phyloP scores from a whole-genome alignment of 2,113 vertebrate genomes.

The Corvus hawaiiensis region DNA sequence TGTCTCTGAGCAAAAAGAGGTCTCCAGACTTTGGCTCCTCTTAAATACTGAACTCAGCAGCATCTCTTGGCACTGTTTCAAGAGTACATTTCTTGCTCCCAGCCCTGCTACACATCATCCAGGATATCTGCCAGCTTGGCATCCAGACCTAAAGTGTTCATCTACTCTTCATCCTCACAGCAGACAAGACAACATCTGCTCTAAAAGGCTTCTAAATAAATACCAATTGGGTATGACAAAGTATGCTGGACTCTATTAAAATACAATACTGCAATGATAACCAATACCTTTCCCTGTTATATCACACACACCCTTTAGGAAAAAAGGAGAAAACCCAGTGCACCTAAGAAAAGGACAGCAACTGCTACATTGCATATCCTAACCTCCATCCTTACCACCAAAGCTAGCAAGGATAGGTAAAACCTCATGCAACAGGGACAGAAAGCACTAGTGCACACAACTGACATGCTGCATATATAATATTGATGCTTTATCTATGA shows the following conservation, averaged over 20 bases:
- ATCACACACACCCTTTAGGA: neutral
- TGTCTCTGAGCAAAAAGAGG: conserved; percentile 1
- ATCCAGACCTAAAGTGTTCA: neutral
- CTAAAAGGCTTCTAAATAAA: neutral
- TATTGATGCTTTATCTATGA: neutral
- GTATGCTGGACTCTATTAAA: neutral
- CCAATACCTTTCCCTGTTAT: neutral
- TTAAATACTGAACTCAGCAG: neutral
- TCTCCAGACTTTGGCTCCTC: neutral
- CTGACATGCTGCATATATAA: neutral
- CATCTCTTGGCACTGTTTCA: neutral
- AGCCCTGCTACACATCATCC: neutral
- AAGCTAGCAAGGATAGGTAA: neutral
- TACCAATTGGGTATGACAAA: neutral
- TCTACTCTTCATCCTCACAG: neutral
- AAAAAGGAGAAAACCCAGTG: neutral
- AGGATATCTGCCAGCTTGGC: conserved; percentile 32
- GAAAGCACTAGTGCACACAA: neutral
- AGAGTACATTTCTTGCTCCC: neutral
- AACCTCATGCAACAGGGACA: neutral
- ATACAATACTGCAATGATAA: neutral
- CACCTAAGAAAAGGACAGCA: neutral
- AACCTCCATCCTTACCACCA: neutral
- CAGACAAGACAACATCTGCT: neutral
- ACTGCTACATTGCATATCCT: neutral